Conservation (phyloP, 2,113 vertebrate species). For the Echinops telfairi region DNA sequence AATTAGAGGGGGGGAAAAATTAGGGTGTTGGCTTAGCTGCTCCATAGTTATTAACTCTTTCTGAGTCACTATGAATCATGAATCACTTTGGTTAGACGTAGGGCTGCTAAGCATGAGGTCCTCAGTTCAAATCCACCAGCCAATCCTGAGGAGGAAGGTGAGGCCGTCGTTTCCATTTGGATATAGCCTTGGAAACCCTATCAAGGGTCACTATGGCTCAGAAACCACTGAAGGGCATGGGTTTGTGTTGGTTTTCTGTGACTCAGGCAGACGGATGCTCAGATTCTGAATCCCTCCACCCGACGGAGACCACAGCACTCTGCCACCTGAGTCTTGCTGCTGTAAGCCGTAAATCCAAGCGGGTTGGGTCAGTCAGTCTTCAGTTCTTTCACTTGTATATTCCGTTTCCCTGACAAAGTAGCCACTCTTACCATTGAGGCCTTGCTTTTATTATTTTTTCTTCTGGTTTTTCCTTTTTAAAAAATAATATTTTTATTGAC, state of each 20-base stretch:
- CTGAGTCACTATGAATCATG: neutral
- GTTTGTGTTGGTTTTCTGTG: too few relatives aligned
- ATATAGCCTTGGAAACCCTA: too few relatives aligned
- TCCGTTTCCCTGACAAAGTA: conserved; percentile 31
- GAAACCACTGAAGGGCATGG: too few relatives aligned
- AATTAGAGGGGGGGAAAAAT: neutral
- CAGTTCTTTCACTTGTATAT: neutral
- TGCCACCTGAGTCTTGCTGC: conserved; percentile 15
- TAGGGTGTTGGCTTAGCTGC: neutral
- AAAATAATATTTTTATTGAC: too few relatives aligned
- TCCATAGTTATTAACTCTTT: conserved; percentile 18
- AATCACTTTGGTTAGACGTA: too few relatives aligned
- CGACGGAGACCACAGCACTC: neutral
- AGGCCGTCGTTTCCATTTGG: too few relatives aligned
- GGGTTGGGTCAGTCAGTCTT: neutral
- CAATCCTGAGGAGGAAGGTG: too few relatives aligned
- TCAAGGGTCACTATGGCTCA: too few relatives aligned
- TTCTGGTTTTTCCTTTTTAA: too few relatives aligned
- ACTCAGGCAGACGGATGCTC: neutral
- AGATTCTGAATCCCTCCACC: neutral
- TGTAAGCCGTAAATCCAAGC: neutral
- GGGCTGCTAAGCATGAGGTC: too few relatives aligned
- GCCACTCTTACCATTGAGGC: neutral
- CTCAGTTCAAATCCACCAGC: too few relatives aligned
- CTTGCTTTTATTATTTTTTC: neutral